Base-by-base conservation (phyloP, 2,888 invertebrate genomes). In the Panopea generosa region DNA sequence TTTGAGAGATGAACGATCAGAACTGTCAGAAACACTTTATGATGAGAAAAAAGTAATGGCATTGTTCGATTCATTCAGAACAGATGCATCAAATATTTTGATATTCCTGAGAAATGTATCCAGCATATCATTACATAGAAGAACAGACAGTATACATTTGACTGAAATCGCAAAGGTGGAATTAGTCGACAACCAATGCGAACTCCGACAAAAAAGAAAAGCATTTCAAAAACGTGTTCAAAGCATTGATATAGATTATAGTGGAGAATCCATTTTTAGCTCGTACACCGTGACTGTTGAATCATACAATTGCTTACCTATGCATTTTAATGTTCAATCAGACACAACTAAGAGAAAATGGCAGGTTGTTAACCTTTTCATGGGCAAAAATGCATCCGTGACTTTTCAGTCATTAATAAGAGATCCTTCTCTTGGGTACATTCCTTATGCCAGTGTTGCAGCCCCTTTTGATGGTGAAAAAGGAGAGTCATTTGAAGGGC, bases 31-130 rank as follows among this genome's bases (percentile, higher is more conserved):
- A 18, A 86, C 75, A 4, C 29, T 83, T 2, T 91, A 89, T 70
- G 43, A 70, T 14, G 63, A 77, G 14, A 57, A 81, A n/a, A 86
- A 87, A 55, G 81, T 90, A 9, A 40, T 66, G 16, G 82, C 80
- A 6, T 74, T 91, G 6, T 84, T 90, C 22, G 66, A 80, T 6
- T 78, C 88, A 2, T 89, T 90, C 57, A 77, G 81, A 53, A 53
- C 84, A 11, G 89, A 89, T 27, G 84, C 90, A 6, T 83, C 87
- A 16, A 72, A 87, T n/a, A 68, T 84, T 22, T 75, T 91, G 38
- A 50, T 91, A 2, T 92, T 92, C 68, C 72, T 91, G 18, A 89
- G 85, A 61, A 83, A 53, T 18, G 24, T 63, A 26, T 52, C 50
- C 16, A 40, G 22, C 1, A 43, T 63, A 2, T 11, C 22, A 2